Conservation (phyloP, 1,140 invertebrate species). For the Drosophila ambigua region DNA sequence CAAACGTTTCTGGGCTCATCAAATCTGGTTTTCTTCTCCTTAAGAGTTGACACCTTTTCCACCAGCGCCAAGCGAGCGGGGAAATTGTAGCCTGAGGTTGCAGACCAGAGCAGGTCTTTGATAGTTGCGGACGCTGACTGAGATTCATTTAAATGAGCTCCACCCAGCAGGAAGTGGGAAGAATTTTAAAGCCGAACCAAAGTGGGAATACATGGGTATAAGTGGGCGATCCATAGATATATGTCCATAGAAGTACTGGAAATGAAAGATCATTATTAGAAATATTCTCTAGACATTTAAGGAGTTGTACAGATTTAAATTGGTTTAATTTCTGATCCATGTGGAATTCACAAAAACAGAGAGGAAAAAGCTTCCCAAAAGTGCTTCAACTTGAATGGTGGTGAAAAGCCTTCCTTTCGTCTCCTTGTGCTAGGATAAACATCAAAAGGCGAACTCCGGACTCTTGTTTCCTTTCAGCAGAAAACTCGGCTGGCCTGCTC, state of each 20-base stretch:
- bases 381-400: conserved; percentile 31
- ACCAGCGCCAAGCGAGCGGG: conserved; percentile 1
- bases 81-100: conserved; percentile 41
- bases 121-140: conserved; percentile 11
- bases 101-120: conserved; percentile 37
- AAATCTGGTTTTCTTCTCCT: conserved; percentile 32
- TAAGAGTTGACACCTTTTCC: conserved; percentile 61
- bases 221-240: neutral
- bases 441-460: conserved; percentile 55
- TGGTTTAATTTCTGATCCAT: neutral
- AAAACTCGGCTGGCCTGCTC: conserved; percentile 43
- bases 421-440: conserved; percentile 57
- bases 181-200: neutral
- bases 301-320: no score
- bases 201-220: neutral
- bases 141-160: conserved; percentile 30
- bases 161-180: conserved; percentile 17
- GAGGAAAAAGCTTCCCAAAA: conserved; percentile 12
- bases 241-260: neutral
- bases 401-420: conserved; percentile 30
- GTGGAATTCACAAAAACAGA: neutral
- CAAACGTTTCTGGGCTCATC: conserved; percentile 41
- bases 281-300: no score
- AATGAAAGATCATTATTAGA: no score
- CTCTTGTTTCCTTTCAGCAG: conserved; percentile 64